A percentile compares a stretch with the other conserved stretches of the same genome.
Conservation (phyloP, 2,113 vertebrate species). For the Passer montanus region DNA sequence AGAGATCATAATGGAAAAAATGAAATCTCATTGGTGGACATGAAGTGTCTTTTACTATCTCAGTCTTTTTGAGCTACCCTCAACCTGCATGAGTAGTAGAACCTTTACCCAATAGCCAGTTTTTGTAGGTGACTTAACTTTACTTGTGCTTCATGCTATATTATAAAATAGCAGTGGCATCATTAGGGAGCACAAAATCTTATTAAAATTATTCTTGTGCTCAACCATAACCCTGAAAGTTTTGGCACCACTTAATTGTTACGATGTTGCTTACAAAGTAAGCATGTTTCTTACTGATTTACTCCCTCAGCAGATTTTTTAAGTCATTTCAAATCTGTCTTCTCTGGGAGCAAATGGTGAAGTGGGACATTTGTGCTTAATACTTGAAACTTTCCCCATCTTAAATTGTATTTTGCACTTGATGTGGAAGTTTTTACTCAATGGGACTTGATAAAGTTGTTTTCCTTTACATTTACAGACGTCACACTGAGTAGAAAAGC, state of each 20-base stretch:
- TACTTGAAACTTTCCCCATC: not conserved
- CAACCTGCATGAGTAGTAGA: not conserved
- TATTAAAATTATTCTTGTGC: not conserved
- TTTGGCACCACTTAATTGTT: not conserved
- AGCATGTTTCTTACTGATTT: not conserved
- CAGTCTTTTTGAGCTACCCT: not conserved
- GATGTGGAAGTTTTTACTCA: not conserved
- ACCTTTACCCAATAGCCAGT: not conserved
- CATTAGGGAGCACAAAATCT: not conserved
- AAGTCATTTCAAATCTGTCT: not conserved
- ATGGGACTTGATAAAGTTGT: not conserved
- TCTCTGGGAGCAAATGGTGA: not conserved
- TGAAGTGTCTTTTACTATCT: not conserved
- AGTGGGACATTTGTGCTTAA: not conserved
- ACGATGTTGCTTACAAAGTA: not conserved
- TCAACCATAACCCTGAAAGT: not conserved
- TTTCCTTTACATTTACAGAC: not conserved
- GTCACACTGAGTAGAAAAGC: not conserved
- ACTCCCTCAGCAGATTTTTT: not conserved
- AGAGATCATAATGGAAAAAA: not conserved
- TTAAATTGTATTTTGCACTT: not conserved
- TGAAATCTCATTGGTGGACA: not conserved
- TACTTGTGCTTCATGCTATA: no score
- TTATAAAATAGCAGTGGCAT: not conserved
- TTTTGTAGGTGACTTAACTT: not conserved